Conservation (phyloP, 2,113 vertebrate species). For the Eira barbara region DNA sequence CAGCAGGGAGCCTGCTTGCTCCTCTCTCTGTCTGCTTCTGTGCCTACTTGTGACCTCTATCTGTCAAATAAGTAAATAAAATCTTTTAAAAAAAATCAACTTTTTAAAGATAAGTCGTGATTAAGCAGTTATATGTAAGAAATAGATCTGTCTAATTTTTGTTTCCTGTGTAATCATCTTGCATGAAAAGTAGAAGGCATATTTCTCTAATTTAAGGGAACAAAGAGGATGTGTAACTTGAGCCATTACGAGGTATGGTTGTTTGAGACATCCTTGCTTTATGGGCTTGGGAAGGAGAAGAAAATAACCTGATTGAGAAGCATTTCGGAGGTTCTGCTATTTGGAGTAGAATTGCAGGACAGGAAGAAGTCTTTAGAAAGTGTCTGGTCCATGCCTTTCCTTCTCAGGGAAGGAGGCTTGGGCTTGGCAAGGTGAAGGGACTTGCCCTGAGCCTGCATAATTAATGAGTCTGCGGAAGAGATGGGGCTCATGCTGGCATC, state of each 20-base stretch:
- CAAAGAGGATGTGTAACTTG: not conserved
- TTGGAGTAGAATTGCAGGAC: not conserved
- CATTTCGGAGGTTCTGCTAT: not conserved
- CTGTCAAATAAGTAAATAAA: no score
- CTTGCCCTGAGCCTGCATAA: not conserved
- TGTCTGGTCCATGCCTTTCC: not conserved
- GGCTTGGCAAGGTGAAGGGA: not conserved
- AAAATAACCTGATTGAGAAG: not conserved
- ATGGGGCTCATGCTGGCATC: accelerated
- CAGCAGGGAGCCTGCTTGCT: no score
- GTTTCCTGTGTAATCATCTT: not conserved
- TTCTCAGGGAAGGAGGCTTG: not conserved
- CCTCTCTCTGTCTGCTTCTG: no score
- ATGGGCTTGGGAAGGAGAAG: not conserved
- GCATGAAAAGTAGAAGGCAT: not conserved
- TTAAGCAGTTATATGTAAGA: not conserved
- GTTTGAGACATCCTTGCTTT: not conserved
- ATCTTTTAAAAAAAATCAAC: not conserved
- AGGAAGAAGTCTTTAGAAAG: not conserved
- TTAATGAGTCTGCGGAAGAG: not conserved
- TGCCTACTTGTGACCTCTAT: no score
- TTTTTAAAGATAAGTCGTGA: not conserved
- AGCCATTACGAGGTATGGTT: not conserved
- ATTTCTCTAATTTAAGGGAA: not conserved
- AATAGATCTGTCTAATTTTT: not conserved